Base-by-base conservation (phyloP, 2,888 invertebrate species). In the Diogma glabrata region DNA sequence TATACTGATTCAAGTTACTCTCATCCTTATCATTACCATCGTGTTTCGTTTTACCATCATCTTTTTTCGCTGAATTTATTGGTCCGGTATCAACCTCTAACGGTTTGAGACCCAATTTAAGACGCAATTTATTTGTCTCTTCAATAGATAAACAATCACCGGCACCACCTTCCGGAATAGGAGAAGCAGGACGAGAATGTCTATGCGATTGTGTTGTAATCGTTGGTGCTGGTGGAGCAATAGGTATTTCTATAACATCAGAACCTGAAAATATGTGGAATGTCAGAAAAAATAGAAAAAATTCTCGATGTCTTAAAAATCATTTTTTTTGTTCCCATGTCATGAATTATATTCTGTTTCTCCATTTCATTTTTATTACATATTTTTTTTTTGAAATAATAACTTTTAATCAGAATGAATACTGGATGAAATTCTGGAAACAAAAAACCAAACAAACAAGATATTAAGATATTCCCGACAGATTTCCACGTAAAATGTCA, bases 71-170 rank as follows among this genome's bases (percentile, higher is more conserved):
- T 17, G 43, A 26, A 57, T 49, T 2, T 60, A 52, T 45, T 62
- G 61, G 10, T 53, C 59, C 1, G 3, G 62, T 56, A 12, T 75
- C 73, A 1, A 85, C 16, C 60, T 93, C 87, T 4, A 97, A 72
- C 0, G 96, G 97, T 64, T 93, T 94, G 28, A 97, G 73, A 1
- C 97, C 97, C 20, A 99, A 76, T 66, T 94, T 93, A 2, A 89
- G 89, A 61, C 97, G 76, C 10, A 99, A 71, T 58, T 84, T 86
- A 70, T 95, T 95, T 5, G 89, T 90, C 60, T 88, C 90, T 50
- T 84, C 83, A 47, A 92, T 76, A 1, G 90, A 89, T 16, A 91
- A 71, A 60, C 76, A 81, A 61, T 69, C 77, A 1, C 70, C 70
- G 12, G 67, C 69, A 1, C 70, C 70, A 53, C 62, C 67, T 47